Base-by-base conservation (phyloP, 1,140 invertebrate genomes). In the Neelides sp. region DNA sequence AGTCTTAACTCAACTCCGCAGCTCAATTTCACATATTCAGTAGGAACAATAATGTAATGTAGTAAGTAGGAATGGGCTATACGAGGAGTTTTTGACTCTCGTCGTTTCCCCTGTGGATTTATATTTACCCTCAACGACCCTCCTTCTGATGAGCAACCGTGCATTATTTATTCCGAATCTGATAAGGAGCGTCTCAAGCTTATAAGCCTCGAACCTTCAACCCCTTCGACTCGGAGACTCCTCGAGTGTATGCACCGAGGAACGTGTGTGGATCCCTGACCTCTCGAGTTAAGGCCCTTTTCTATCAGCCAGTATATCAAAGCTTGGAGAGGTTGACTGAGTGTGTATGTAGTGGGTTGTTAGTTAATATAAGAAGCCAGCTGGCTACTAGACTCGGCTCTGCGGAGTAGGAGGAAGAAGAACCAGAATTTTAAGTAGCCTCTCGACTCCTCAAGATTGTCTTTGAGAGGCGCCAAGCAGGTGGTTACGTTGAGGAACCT, bases 131-230 rank as follows among this genome's bases (percentile, higher is more conserved):
- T n/a, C n/a, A n/a, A n/a, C n/a, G n/a, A n/a, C n/a, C n/a, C n/a
- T 37, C 20, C 20, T 37, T 37, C 20, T 37, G n/a, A 37, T 15
- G 35, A 4, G 4, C n/a, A n/a, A 48, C 41, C 19, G 47, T 22
- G 28, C 17, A 50, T 41, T 39, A 50, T 50, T 50, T 50, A 50
- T 50, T 50, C 40, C 35, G 41, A 37, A 50, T 50, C 48, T 43
- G 48, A 50, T 50, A 50, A 50, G 40, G 30, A 12, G 36, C 17
- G 27, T n/a, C 17, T n/a, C n/a, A n/a, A n/a, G n/a, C n/a, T n/a
- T n/a, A n/a, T n/a, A n/a, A n/a, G n/a, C n/a, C n/a, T n/a, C n/a
- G n/a, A n/a, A n/a, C n/a, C n/a, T n/a, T n/a, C n/a, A n/a, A n/a
- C n/a, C n/a, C n/a, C n/a, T n/a, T n/a, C n/a, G n/a, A n/a, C n/a